These are phyloP conservation scores for Lytechinus pictus DNA, from an alignment of 35 echinoderm and acorn worm species.

Conservation along the genomic window DNA sequence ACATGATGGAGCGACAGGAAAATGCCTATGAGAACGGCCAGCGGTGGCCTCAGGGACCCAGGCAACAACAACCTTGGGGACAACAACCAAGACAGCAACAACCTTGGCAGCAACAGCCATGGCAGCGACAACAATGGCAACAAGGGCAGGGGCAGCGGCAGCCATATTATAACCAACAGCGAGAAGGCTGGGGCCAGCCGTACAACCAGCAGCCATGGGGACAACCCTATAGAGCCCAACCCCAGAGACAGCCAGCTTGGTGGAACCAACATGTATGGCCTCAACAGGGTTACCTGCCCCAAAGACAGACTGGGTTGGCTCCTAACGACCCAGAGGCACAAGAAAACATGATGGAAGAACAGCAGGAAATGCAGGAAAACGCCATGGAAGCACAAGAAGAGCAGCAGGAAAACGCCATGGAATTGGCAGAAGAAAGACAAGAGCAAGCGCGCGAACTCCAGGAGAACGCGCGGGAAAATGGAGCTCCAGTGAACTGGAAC, in stretches of 20 bases:
- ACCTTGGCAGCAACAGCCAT: background rate
- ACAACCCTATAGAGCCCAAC: background rate
- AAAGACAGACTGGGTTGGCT: background rate
- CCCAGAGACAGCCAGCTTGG: background rate
- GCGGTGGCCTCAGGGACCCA: background rate
- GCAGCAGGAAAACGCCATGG: background rate
- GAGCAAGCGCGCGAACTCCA: background rate
- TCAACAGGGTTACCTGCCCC: background rate
- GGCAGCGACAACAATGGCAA: background rate
- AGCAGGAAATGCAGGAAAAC: background rate
- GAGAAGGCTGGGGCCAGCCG: background rate
- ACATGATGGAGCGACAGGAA: background rate
- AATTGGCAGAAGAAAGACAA: background rate
- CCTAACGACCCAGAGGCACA: background rate
- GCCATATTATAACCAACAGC: background rate
- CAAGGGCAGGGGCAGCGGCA: background rate
- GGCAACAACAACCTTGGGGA: background rate
- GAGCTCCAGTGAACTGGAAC: background rate
- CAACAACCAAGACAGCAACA: background rate
- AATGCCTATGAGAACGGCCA: background rate
- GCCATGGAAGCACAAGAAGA: background rate
- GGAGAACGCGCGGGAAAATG: background rate
- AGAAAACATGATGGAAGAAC: background rate
- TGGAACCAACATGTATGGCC: background rate
- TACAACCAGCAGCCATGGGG: conserved; percentile 12